phyloP scores from a whole-genome alignment of 64 coral and sea anemone genomes.

The Stichodactyla mertensii region DNA sequence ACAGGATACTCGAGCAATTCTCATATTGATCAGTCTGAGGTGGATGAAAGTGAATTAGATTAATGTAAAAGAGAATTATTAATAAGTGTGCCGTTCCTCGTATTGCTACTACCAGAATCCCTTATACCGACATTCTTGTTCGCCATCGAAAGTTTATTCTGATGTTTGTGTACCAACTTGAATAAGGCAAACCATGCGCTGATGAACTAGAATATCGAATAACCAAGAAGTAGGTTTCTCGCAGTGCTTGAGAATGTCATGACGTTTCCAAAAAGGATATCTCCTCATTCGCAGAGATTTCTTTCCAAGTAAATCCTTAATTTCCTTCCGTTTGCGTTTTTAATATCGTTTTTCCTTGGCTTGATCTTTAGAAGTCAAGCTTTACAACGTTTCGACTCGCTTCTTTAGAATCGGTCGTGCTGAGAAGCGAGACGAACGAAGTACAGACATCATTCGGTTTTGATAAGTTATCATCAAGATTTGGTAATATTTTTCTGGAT shows the following conservation, averaged over 20 bases:
- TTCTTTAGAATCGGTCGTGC: background rate
- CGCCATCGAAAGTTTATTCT: too few relatives aligned
- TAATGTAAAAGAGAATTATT: background rate
- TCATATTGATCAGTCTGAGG: background rate
- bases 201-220: too few relatives aligned
- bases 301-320: too few relatives aligned
- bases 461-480: background rate
- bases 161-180: too few relatives aligned
- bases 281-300: too few relatives aligned
- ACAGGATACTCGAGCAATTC: background rate
- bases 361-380: background rate
- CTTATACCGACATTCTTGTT: too few relatives aligned
- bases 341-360: background rate
- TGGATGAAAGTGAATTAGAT: conserved; percentile 20
- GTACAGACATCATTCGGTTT: background rate
- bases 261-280: too few relatives aligned
- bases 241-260: too few relatives aligned
- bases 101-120: background rate
- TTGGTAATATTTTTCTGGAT: background rate
- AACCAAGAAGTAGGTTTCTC: too few relatives aligned
- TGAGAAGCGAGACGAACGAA: background rate
- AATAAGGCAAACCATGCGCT: too few relatives aligned
- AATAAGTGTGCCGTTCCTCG: background rate
- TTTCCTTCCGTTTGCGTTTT: too few relatives aligned
- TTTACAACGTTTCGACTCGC: background rate